Evolutionary conservation across 1,140 invertebrate genomes (phyloP).

Genomic region (Anastrepha ludens): DNA sequence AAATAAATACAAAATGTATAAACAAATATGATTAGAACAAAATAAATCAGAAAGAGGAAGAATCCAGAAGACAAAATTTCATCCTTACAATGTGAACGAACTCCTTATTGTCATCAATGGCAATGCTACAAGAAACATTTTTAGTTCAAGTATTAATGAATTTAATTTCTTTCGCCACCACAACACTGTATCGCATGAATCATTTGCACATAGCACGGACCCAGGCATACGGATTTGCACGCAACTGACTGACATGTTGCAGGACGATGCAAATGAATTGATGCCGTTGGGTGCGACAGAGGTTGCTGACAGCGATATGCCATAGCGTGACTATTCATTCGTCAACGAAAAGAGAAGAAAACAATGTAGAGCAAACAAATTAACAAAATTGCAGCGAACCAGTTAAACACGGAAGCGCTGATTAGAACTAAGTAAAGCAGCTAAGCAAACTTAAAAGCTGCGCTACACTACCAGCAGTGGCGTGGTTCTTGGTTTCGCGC

Average conservation of each 20-base stretch:
- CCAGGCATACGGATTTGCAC: not conserved
- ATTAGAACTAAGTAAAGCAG: not conserved
- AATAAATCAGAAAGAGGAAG: no score
- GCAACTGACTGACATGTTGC: conserved; percentile 2
- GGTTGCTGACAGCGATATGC: conserved; percentile 18
- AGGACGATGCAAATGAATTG: conserved; percentile 25
- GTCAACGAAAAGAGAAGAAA: not conserved
- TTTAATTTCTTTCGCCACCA: no score
- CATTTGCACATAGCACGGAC: no score
- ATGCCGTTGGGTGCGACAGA: not conserved
- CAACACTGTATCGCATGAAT: no score
- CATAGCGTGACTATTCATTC: conserved; percentile 46
- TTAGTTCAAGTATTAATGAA: no score
- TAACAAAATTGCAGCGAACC: not conserved
- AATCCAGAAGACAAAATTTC: no score
- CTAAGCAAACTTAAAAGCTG: not conserved
- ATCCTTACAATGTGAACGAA: no score
- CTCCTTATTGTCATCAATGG: no score
- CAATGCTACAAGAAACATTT: no score
- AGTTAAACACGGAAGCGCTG: not conserved
- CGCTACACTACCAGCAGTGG: not conserved
- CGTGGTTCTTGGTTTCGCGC: not conserved
- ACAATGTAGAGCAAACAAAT: not conserved
- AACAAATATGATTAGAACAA: no score
- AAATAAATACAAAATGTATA: no score